Conservation (phyloP, 2,888 invertebrate genomes). For the Helobdella robusta region DNA sequence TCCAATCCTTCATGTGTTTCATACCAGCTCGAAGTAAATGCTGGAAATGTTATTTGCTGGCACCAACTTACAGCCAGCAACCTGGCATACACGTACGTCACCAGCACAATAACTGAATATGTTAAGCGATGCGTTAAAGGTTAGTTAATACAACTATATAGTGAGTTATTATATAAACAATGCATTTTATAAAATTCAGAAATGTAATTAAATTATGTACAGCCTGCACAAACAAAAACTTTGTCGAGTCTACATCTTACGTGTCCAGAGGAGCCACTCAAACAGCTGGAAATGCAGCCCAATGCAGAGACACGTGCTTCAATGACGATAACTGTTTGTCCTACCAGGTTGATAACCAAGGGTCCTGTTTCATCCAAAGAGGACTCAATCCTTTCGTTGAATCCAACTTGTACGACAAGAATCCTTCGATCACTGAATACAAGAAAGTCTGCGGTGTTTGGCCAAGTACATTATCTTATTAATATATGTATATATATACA, state of each 20-base stretch:
- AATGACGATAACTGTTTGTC: slow-evolving; percentile 8
- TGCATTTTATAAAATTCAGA: neutral
- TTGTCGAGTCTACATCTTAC: neutral
- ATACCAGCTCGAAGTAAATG: slow-evolving; percentile 13
- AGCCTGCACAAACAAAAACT: slow-evolving; percentile 12
- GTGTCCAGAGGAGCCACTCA: neutral
- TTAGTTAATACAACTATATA: neutral
- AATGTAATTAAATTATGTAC: neutral
- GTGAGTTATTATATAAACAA: neutral
- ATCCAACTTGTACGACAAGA: slow-evolving; percentile 1
- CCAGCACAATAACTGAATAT: slow-evolving; percentile 1
- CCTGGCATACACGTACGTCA: neutral
- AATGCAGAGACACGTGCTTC: slow-evolving; percentile 6
- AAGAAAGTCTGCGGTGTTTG: slow-evolving; percentile 11
- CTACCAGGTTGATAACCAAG: slow-evolving; percentile 22
- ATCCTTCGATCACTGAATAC: slow-evolving; percentile 10
- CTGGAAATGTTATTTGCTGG: slow-evolving; percentile 12
- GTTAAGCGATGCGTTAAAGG: slow-evolving; percentile 18
- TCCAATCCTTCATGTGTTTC: slow-evolving; percentile 18
- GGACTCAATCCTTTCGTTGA: slow-evolving; percentile 6
- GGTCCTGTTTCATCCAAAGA: slow-evolving; percentile 19
- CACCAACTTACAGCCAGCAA: neutral
- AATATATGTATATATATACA: no score
- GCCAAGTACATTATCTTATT: neutral
- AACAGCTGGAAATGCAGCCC: neutral